Conservation (phyloP, 2,797 vertebrate species). For the Avahi laniger region DNA sequence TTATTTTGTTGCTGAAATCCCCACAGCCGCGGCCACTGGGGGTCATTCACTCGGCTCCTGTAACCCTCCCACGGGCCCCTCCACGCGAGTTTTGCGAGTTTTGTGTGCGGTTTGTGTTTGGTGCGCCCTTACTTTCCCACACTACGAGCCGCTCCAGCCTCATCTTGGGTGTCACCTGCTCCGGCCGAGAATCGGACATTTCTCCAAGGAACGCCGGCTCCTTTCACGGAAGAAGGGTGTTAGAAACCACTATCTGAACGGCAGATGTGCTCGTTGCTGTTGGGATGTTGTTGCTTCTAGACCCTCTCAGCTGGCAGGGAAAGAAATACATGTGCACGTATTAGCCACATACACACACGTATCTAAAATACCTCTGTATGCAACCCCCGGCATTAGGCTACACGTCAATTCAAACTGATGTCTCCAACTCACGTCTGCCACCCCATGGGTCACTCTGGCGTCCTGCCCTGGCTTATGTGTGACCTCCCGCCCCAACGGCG, state of each 20-base stretch:
- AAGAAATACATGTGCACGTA: neutral
- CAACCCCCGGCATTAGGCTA: neutral
- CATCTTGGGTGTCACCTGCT: neutral
- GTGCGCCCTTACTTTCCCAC: neutral
- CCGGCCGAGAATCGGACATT: neutral
- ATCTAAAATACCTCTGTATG: neutral
- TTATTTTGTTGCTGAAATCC: neutral
- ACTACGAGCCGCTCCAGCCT: neutral
- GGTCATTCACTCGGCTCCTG: rapidly evolving
- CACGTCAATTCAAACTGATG: neutral
- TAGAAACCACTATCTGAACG: neutral
- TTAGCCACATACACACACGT: neutral
- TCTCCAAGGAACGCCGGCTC: neutral
- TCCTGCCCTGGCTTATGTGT: neutral
- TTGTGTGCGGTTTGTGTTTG: neutral
- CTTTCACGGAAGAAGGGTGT: neutral
- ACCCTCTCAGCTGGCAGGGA: neutral
- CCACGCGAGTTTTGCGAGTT: rapidly evolving
- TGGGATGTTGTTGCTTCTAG: neutral
- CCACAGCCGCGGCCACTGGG: neutral
- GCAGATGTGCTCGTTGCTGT: neutral
- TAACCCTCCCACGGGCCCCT: too few species aligned
- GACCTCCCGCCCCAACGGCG: neutral
- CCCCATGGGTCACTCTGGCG: neutral
- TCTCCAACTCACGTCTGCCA: neutral